These are phyloP conservation scores for Datnioides undecimradiatus DNA, from an alignment of 2,113 vertebrate genomes.

Conservation along the genomic window DNA sequence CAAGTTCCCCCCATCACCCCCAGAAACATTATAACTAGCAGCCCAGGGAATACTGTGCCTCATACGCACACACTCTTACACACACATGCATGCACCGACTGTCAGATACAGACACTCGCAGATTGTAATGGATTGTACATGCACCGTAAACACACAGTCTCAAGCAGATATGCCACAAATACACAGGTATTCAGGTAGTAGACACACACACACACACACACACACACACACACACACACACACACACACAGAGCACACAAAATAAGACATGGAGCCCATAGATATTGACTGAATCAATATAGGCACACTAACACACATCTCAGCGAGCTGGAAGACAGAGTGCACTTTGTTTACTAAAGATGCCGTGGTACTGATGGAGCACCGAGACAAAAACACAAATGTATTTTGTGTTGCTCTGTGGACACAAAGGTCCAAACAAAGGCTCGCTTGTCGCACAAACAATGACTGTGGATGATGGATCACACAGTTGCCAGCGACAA, in stretches of 20 bases:
- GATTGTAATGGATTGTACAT: slow-evolving; percentile 76
- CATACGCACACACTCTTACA: slow-evolving; percentile 51
- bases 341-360: slow-evolving; percentile 74
- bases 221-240: slow-evolving; percentile 46
- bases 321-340: slow-evolving; percentile 55
- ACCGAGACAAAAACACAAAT: slow-evolving; percentile 55
- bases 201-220: slow-evolving; percentile 36
- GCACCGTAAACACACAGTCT: slow-evolving; percentile 71
- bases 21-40: slow-evolving; percentile 99
- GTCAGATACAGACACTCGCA: slow-evolving; percentile 73
- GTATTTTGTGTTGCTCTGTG: slow-evolving; percentile 27
- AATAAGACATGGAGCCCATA: slow-evolving; percentile 72
- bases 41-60: slow-evolving; percentile 89
- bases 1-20: slow-evolving; percentile 93
- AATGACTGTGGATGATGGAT: slow-evolving; percentile 68
- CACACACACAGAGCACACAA: slow-evolving; percentile 51
- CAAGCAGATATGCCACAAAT: slow-evolving; percentile 63
- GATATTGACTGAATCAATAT: slow-evolving; percentile 80
- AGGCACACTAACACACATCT: slow-evolving; percentile 75
- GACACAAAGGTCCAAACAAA: slow-evolving; percentile 66
- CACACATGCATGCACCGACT: slow-evolving; percentile 66
- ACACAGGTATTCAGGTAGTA: slow-evolving; percentile 55
- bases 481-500: slow-evolving; percentile 56
- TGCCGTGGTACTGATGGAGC: slow-evolving; percentile 51
- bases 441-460: slow-evolving; percentile 55